Base-by-base conservation (phyloP, 2,888 invertebrate species). In the Drosophila kanekoi region DNA sequence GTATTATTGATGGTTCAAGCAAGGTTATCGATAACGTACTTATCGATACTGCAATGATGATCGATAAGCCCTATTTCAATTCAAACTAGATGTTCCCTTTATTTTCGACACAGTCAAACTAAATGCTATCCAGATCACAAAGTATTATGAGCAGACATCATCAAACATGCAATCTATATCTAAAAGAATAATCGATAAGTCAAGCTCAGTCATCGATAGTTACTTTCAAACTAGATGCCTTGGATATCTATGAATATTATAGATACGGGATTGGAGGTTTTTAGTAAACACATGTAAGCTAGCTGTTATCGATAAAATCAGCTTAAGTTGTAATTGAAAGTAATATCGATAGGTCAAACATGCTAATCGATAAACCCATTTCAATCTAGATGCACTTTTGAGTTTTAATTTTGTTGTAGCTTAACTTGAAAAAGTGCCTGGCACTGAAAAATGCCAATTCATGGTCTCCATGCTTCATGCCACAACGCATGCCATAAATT, bases 361-460 rank as follows among this genome's bases (percentile, higher is more conserved):
- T 4, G 5, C 13, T 23, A 52, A 52, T 32, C 16, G 38, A 28
- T 9, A 23, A 16, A 9, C 23, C 14, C 16, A 33, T 16, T 47
- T 32, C 14, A 23, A 51, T 10, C 1, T 14, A 20, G n/a, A 20
- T n/a, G 20, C 8, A 43, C 14, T 20, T 16, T 1, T 52, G 5
- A 28, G 4, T 41, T 40, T n/a, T 4, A 32, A 43, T 43, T 45
- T 40, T 5, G 0, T n/a, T 6, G 1, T 4, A 23, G 23, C 18
- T 45, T 3, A 40, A 40, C 16, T 41, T 54, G 14, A 51, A 32
- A 37, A 18, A 53, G 9, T 43, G n/a, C 14, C 13, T 51, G 4
- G 2, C 28, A 18, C 6, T 33, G 43, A 69, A 51, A 51, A 48
- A 54, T 67, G 43, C n/a, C 68, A 56, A 35, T 48, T 54, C 41